Base-by-base conservation (phyloP, 2,888 invertebrate genomes). In the Sphaeridia pumilis region DNA sequence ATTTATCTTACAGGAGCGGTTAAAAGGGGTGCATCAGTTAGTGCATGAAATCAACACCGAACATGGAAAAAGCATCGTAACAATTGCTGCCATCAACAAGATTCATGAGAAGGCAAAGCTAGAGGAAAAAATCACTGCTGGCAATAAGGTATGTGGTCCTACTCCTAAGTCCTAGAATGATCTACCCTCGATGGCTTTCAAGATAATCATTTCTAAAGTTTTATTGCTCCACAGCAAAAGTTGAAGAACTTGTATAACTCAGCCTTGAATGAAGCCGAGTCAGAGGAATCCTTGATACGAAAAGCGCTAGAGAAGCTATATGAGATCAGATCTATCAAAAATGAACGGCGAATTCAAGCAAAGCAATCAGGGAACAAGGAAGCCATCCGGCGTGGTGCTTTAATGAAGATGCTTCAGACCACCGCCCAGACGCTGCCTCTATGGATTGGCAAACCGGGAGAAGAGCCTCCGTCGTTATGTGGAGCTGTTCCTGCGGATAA, bases 351-450 rank as follows among this genome's bases (percentile, higher is more conserved):
- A 56, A 84, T 89, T 66, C 87, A 86, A 75, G 56, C 58, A 4
- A 60, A 58, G 24, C 46, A 54, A 14, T 83, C 86, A 1, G 87
- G 87, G 7, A 87, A 86, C 67, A 90, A 90, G 66, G 90, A 90
- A 69, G 87, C 89, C 0, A 87, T 95, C 60, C 80, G 94, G 4
- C 80, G 93, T 60, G 93, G 94, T 1, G 87, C 92, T 0, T 76
- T 94, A 45, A 93, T 97, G 89, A 90, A 90, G 74, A 87, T 95
- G 84, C 73, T 98, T 49, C 80, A 87, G 57, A 84, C 86, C 61
- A 87, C 89, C 21, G 95, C 94, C 0, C 84, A 86, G 69, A 90
- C 92, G 0, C 71, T 98, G 55, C 97, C 97, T 0, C 73, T 98
- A 21, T 97, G 90, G 76, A 85, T 95, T 47, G 87, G 92, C 3